A percentile compares a stretch with the other conserved stretches of the same genome.
Evolutionary conservation across 2,797 vertebrate genomes (phyloP).

Genomic region (Trichosurus vulpecula): DNA sequence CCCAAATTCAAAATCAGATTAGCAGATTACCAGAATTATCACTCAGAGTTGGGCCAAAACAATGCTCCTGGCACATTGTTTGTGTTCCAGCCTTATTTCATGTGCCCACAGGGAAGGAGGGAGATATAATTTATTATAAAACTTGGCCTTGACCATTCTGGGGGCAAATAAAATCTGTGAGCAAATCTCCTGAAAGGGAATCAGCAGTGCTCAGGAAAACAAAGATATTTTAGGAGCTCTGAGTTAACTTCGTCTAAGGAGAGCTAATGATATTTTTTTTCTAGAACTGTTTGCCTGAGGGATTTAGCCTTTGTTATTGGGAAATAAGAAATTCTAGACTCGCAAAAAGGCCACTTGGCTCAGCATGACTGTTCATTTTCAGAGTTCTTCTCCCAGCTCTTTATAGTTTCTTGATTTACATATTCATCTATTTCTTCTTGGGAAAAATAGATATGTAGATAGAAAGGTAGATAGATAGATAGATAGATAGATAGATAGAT

Average conservation of each 20-base stretch:
- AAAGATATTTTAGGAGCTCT: slow-evolving; percentile 67
- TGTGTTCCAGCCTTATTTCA: slow-evolving; percentile 23
- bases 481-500: not conserved
- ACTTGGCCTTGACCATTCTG: slow-evolving; percentile 29
- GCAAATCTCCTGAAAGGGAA: slow-evolving; percentile 32
- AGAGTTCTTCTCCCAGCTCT: slow-evolving; percentile 60
- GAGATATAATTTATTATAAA: slow-evolving; percentile 31
- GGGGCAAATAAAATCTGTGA: slow-evolving; percentile 6
- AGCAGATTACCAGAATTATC: slow-evolving; percentile 40
- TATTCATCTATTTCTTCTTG: slow-evolving; percentile 56
- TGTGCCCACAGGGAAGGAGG: slow-evolving; percentile 29
- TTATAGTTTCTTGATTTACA: slow-evolving; percentile 60
- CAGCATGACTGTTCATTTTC: slow-evolving; percentile 55
- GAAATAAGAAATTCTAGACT: slow-evolving; percentile 71
- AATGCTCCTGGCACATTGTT: slow-evolving; percentile 26
- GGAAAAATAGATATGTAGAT: slow-evolving; percentile 42
- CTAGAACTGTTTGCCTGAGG: slow-evolving; percentile 65
- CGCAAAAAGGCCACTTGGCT: slow-evolving; percentile 67
- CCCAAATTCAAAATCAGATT: slow-evolving; percentile 61
- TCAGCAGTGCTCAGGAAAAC: slow-evolving; percentile 52
- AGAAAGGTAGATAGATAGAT: not conserved
- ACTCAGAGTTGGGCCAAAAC: slow-evolving; percentile 31
- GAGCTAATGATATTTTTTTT: slow-evolving; percentile 63
- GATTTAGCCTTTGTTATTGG: slow-evolving; percentile 73
- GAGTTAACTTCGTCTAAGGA: slow-evolving; percentile 72